Evolutionary conservation across 2,888 invertebrate species (phyloP).

Genomic region (Electrophaes corylata): DNA sequence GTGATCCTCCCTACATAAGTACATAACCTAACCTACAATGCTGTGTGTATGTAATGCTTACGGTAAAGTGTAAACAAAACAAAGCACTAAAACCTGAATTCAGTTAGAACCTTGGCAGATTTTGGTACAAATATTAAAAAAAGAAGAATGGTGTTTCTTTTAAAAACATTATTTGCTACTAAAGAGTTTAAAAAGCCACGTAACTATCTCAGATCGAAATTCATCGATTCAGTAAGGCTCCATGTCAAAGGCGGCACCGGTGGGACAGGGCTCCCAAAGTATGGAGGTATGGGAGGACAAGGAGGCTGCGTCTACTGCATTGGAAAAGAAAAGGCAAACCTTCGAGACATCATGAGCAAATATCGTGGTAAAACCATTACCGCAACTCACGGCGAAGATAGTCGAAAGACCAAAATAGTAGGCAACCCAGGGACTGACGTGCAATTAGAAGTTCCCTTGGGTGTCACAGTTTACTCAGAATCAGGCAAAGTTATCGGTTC

Average conservation of each 20-base stretch:
- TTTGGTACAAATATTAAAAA: no score
- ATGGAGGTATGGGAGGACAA: conserved; percentile 95
- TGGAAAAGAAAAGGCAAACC: conserved; percentile 85
- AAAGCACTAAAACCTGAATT: no score
- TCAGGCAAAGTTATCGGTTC: conserved; percentile 88
- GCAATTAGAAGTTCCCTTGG: conserved; percentile 91
- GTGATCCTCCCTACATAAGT: no score
- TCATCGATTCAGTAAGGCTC: conserved; percentile 92
- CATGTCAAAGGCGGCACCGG: conserved; percentile 94
- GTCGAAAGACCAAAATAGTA: conserved; percentile 88
- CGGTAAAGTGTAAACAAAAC: no score
- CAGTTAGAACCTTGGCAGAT: no score
- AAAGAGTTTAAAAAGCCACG: conserved; percentile 79
- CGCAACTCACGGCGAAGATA: conserved; percentile 90
- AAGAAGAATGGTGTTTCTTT: conserved; percentile 77
- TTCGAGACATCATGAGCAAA: conserved; percentile 78
- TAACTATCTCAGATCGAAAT: conserved; percentile 82
- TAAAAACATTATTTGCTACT: conserved; percentile 68
- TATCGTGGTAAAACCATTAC: conserved; percentile 84
- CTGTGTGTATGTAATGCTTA: no score
- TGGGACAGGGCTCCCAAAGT: conserved; percentile 88
- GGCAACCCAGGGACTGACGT: conserved; percentile 90
- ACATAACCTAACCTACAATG: no score
- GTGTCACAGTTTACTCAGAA: conserved; percentile 89
- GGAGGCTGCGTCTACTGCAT: conserved; percentile 93